Base-by-base conservation (phyloP, 2,888 invertebrate genomes). In the Cremastinae sp. region DNA sequence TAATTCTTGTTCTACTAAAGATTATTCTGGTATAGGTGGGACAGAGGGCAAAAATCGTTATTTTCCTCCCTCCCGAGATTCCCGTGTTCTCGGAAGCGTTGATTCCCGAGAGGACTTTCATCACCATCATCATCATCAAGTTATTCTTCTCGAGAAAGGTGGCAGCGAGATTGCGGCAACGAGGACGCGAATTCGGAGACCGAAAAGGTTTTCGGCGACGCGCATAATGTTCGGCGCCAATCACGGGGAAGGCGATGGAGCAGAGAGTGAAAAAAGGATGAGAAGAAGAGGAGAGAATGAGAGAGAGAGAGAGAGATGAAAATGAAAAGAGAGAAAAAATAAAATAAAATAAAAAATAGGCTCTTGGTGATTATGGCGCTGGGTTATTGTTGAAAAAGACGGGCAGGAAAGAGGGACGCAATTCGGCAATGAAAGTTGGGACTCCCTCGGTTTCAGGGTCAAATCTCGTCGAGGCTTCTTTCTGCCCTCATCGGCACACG, bases 141-240 rank as follows among this genome's bases (percentile, higher is more conserved):
- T 28, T 28, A 28, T 28, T 28, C 28, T 2, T 28, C n/a, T 35
- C 58, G 22, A 22, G 39, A 74, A 58, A 74, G 59, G 74, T 58
- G 69, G 49, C 69, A 65, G 18, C 12, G 43, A 41, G 61, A 12
- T 49, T 9, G 53, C 22, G 39, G 28, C n/a, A 45, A 41, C 41
- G 51, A 61, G 20, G 12, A 59, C 58, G 62, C 28, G 62, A 75
- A 66, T 75, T 66, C 37, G 64, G 43, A 66, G 53, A 71, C 69
- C 35, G 14, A 55, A 64, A 39, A 75, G 59, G 74, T 59, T 77
- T 35, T 51, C 71, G 78, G 61, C 62, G 68, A 75, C 68, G 71
- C 78, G 74, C 73, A 79, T 79, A 78, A 75, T 71, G 47, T 28
- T 16, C 69, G 78, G 78, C 79, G 79, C 78, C 79, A 76, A 79